A percentile compares a stretch with the other conserved stretches of the same genome.
Conservation (phyloP, 2,797 vertebrate genomes). For the Coreius guichenoti region DNA sequence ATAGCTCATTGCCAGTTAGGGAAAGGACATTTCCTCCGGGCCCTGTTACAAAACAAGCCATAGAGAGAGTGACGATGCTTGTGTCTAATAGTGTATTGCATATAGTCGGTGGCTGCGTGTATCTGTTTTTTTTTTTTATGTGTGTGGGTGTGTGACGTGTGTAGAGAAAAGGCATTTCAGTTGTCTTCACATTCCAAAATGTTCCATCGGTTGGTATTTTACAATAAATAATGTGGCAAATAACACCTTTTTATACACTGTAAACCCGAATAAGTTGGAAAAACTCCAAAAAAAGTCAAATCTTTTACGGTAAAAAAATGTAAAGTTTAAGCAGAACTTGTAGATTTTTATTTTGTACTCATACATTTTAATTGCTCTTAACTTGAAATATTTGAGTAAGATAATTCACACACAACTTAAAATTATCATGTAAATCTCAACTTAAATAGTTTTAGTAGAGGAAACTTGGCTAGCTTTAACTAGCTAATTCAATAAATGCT, state of each 20-base stretch:
- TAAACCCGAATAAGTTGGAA: no score
- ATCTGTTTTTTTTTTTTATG: not conserved
- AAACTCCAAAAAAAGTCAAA: no score
- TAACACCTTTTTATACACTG: conserved; percentile 7
- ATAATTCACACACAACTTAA: no score
- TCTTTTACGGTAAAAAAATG: no score
- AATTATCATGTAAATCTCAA: no score
- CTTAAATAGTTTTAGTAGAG: no score
- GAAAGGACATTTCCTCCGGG: conserved; percentile 19
- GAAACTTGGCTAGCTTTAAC: no score
- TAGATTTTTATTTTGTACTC: no score
- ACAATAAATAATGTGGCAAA: conserved; percentile 64
- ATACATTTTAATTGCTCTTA: no score
- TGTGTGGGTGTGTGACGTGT: not conserved
- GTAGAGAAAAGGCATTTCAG: conserved; percentile 11
- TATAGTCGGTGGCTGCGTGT: conserved; percentile 22
- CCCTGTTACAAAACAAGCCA: conserved; percentile 4
- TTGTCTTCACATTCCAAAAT: conserved; percentile 68
- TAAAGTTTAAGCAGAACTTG: no score
- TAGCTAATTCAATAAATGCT: no score
- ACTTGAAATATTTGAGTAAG: no score
- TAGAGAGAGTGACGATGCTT: conserved; percentile 1
- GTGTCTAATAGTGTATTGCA: conserved; percentile 22
- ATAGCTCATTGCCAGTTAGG: conserved; percentile 25
- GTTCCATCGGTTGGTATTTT: conserved; percentile 63